Base-by-base conservation (phyloP, 2,888 invertebrate species). In the Drosophila austrosaltans region DNA sequence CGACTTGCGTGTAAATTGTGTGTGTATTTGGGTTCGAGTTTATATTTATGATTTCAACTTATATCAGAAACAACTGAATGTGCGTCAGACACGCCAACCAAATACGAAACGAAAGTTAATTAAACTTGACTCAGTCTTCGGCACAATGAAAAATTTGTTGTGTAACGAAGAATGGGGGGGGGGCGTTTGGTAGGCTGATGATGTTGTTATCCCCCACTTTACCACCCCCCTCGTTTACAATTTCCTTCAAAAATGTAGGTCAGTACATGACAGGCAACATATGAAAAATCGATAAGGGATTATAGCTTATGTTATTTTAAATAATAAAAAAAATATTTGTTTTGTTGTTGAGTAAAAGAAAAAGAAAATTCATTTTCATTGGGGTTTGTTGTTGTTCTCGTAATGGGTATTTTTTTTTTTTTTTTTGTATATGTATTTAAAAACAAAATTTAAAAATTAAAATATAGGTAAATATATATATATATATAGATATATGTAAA, bases 111-210 rank as follows among this genome's bases (percentile, higher is more conserved):
- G 8, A 70, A 83, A 74, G 66, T 77, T 87, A 84, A 84, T 84
- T 89, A 89, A 89, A 89, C 61, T 48, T 48, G 48, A 10, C 48
- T 48, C 48, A 48, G 48, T 48, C 48, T 48, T 57, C 63, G 84
- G 70, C 81, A 76, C 83, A 82, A 82, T 72, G 72, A 58, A 62
- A 64, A 81, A 77, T 83, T 68, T 69, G 79, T 88, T 88, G 75
- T 61, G 69, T 44, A 59, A 65, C n/a, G 28, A 25, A 12, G 5
- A 20, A 32, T 58, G 48, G 12, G 10, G 8, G 10, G 48, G 2
- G 4, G 20, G 4, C 44, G 22, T 7, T 44, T 8, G 44, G 40
- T 40, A n/a, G n/a, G 40, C 40, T 3, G 40, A 36, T 36, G 36
- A 36, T 36, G 16, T 44, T 22, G 20, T 20, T 22, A 10, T 3